Base-by-base conservation (phyloP, 2,113 vertebrate species). In the Saguinus midas region DNA sequence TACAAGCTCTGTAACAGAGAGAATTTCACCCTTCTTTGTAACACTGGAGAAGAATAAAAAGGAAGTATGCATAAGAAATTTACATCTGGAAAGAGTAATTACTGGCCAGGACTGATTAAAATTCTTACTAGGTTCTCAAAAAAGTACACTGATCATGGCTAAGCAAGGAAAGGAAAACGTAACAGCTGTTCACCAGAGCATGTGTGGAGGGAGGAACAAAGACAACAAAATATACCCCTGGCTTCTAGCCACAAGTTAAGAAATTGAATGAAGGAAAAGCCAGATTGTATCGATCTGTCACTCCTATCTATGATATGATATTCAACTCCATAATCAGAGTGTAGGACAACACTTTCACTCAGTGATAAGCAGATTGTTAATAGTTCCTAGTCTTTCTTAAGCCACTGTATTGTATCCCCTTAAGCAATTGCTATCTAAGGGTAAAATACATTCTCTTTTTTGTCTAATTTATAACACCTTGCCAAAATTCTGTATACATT, bases 231-330 rank as follows among this genome's bases (percentile, higher is more conserved):
- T 92, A 83, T 48, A 93, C 87, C 94, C 55, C 91, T 97, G 95
- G 93, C 87, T 87, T 90, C 92, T 57, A 68, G 91, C 96, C 94
- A 96, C 20, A 40, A 93, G 50, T 92, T 87, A 57, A 94, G 87
- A 95, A 95, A 89, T 43, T 68, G 91, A 95, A 87, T 72, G 87
- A 95, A 96, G 94, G 64, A 76, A 83, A 92, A 91, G 92, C 93
- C 97, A 97, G 95, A 93, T 97, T 97, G 87, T 88, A 96, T 94
- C n/a, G 92, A 96, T 95, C 94, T 95, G 96, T 90, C 10, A 1
- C 80, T 97, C 68, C 64, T 90, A n/a, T 96, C 88, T 79, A 43
- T 43, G 91, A 93, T 76, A 57, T 37, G 58, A 80, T 68, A 93
- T 87, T 91, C 96, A 91, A 68, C 73, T 91, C 91, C 84, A 45